phyloP scores from a whole-genome alignment of 2,888 invertebrate genomes.

The Tetanocera ferruginea region DNA sequence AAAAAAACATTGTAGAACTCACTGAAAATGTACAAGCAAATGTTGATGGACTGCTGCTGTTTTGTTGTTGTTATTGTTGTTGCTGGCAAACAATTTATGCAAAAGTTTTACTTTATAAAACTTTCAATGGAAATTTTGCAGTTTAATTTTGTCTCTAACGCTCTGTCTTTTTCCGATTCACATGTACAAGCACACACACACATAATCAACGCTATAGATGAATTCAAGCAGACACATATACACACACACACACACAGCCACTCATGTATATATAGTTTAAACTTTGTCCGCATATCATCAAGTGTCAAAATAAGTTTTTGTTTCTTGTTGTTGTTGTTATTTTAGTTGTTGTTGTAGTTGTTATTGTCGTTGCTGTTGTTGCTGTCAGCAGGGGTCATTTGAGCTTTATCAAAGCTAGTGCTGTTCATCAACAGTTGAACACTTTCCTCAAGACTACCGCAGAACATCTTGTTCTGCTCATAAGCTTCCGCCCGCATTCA shows the following conservation, averaged over 20 bases:
- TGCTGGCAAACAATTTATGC: not conserved
- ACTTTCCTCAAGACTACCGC: not conserved
- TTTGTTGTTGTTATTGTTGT: not conserved
- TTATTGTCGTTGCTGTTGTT: not conserved
- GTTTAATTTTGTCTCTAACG: not conserved
- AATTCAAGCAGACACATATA: too few species aligned
- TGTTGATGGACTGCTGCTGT: not conserved
- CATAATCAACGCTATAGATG: not conserved
- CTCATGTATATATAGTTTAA: not conserved
- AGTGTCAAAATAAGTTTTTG: not conserved
- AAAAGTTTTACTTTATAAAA: conserved; percentile 1
- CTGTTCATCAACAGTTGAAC: not conserved
- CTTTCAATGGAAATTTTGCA: not conserved
- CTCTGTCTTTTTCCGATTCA: not conserved
- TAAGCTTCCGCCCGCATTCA: not conserved
- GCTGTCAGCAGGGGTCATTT: not conserved
- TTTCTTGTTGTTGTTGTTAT: too few species aligned
- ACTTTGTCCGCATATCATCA: conserved; percentile 1
- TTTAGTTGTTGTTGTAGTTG: not conserved
- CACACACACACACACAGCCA: not conserved
- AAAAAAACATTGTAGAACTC: not conserved
- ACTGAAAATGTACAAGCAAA: conserved; percentile 1
- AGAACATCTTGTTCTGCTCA: not conserved
- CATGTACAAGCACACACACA: not conserved
- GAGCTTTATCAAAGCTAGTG: not conserved